These are phyloP conservation scores for Heliocidaris erythrogramma DNA, from an alignment of 35 echinoderm and acorn worm genomes.

Conservation along the genomic window DNA sequence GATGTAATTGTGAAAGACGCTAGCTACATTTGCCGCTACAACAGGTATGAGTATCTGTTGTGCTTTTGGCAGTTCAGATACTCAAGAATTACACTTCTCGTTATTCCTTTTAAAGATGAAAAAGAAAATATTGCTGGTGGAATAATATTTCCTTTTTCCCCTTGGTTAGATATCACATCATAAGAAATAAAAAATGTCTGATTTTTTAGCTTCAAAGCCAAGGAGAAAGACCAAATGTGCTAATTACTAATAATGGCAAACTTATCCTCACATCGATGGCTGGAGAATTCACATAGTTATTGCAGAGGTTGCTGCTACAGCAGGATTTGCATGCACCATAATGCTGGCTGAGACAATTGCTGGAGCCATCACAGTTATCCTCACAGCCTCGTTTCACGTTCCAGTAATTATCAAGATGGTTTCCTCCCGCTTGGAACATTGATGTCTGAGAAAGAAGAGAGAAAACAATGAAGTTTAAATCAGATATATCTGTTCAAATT, in stretches of 20 bases:
- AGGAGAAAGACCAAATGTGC: background rate
- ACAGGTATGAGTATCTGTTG: no score
- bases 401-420: slow-evolving; percentile 22
- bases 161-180: background rate
- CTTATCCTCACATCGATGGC: background rate
- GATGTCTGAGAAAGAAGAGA: slow-evolving; percentile 7
- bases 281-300: background rate
- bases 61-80: background rate
- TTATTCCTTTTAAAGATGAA: background rate
- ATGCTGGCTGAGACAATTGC: slow-evolving; percentile 30
- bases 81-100: background rate
- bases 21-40: no score
- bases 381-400: slow-evolving; percentile 17
- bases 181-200: background rate
- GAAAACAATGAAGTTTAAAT: background rate
- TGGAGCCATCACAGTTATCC: background rate
- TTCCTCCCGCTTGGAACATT: background rate
- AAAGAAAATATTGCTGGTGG: no score
- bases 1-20: no score
- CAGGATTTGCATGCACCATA: background rate
- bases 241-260: background rate
- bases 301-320: background rate
- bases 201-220: background rate
- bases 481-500: background rate
- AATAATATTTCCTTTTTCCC: background rate